Evolutionary conservation across 2,113 vertebrate species (phyloP), one percentile per base, ranked within the genome.

Genomic region (Bos indicus): DNA sequence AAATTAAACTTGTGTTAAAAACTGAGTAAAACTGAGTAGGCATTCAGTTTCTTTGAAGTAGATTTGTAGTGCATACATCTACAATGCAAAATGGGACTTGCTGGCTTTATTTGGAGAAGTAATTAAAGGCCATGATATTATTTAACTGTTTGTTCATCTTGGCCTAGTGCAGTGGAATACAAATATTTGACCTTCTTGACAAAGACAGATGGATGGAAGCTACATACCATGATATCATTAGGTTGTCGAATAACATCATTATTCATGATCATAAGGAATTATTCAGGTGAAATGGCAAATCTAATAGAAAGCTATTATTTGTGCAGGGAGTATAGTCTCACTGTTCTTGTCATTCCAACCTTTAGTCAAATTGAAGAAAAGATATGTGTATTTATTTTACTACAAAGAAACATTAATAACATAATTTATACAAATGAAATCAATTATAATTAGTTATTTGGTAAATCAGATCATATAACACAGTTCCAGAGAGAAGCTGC

Each of bases 231-330:
- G 97, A 97, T 99, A 98, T 98, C 98, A 98, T 99, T 99, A 99
- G 98, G 98, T 98, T 99, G 98, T 99, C 84, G 98, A 99, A 99
- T 99, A 99, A 99, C 98, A 99, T 99, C 99, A 99, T 99, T 99
- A 99, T 98, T 99, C 99, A 99, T 99, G 99, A 99, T 99, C 99
- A 99, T 98, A 98, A 98, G 95, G 97, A 98, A 99, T 99, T 99
- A 99, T 98, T 99, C 99, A 99, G 98, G 98, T 98, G 98, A 99
- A 99, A 99, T 99, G 97, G 98, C 97, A 99, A 99, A 99, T 92
- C 82, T 99, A 98, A 99, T 99, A 97, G 98, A 98, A 99, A 99
- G 98, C 98, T 98, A 98, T 98, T 99, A 98, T 98, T 98, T 99
- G 98, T 98, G 95, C 98, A 98, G 95, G 96, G 97, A 98, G 93